Evolutionary conservation across 2,888 invertebrate genomes (phyloP).

Genomic region (Anaspis maculata): DNA sequence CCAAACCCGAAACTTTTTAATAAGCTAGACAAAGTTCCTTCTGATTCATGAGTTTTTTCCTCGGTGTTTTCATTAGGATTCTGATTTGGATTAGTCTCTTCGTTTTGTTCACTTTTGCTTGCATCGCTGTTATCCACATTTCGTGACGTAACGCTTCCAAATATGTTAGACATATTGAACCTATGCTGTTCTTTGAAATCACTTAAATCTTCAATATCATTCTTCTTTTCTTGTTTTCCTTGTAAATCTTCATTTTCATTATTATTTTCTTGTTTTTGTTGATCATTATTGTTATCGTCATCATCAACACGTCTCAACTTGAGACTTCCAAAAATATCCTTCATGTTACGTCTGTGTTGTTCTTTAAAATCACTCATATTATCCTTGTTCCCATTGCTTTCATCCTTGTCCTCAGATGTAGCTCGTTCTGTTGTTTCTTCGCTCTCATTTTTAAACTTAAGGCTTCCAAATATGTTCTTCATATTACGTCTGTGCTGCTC

Average conservation of each 20-base stretch:
- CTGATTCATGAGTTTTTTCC: too few species aligned
- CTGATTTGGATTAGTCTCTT: neutral
- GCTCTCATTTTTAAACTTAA: slow-evolving; percentile 11
- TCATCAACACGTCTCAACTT: slow-evolving; percentile 16
- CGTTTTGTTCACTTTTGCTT: too few species aligned
- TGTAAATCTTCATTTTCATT: too few species aligned
- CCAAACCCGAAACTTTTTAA: too few species aligned
- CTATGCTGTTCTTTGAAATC: neutral
- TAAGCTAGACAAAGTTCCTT: too few species aligned
- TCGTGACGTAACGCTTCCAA: neutral
- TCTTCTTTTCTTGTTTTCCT: too few species aligned
- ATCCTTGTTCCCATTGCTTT: too few species aligned
- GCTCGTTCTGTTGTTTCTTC: slow-evolving; percentile 8
- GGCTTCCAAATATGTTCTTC: slow-evolving; percentile 16
- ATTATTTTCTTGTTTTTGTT: neutral
- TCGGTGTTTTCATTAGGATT: neutral
- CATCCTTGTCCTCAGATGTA: slow-evolving; percentile 16
- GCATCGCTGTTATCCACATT: neutral
- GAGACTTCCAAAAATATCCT: slow-evolving; percentile 15
- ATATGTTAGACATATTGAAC: neutral
- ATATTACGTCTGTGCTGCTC: slow-evolving; percentile 20
- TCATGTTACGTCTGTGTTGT: slow-evolving; percentile 22
- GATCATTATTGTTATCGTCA: slow-evolving; percentile 9
- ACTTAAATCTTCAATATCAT: too few species aligned
- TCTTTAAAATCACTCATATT: too few species aligned